These are phyloP conservation scores for Denticeps clupeoides DNA, from an alignment of 2,797 vertebrate genomes.

Conservation along the genomic window DNA sequence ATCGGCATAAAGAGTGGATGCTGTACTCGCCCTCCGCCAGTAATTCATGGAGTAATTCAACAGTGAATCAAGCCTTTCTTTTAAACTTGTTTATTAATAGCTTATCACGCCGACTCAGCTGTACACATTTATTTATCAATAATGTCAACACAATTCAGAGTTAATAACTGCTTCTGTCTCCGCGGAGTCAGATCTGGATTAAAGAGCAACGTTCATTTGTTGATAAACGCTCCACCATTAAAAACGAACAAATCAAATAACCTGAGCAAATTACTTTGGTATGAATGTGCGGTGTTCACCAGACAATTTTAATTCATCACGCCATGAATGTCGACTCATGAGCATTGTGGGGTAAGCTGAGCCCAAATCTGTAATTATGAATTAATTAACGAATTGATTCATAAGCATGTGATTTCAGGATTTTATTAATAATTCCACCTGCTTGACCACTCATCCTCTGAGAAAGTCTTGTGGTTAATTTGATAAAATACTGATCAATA, in stretches of 20 bases:
- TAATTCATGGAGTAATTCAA: slow-evolving; percentile 3
- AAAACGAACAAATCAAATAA: slow-evolving; percentile 20
- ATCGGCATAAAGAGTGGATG: slow-evolving; percentile 3
- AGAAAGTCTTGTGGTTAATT: too few species aligned
- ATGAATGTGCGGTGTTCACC: slow-evolving; percentile 5
- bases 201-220: slow-evolving; percentile 4
- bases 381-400: too few species aligned
- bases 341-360: too few species aligned
- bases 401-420: too few species aligned
- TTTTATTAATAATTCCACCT: too few species aligned
- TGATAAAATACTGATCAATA: too few species aligned
- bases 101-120: slow-evolving; percentile 18
- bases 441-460: too few species aligned
- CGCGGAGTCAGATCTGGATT: slow-evolving; percentile 10
- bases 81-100: slow-evolving; percentile 13
- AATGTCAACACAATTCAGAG: slow-evolving; percentile 8
- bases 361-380: too few species aligned
- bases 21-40: slow-evolving; percentile 2
- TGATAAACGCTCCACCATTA: slow-evolving; percentile 15
- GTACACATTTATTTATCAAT: slow-evolving; percentile 18
- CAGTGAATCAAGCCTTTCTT: slow-evolving; percentile 3
- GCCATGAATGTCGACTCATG: too few species aligned
- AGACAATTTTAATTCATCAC: too few species aligned
- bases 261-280: slow-evolving; percentile 9
- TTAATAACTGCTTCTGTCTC: slow-evolving; percentile 15